phyloP scores from a whole-genome alignment of 2,113 vertebrate genomes.

The Nibea albiflora region DNA sequence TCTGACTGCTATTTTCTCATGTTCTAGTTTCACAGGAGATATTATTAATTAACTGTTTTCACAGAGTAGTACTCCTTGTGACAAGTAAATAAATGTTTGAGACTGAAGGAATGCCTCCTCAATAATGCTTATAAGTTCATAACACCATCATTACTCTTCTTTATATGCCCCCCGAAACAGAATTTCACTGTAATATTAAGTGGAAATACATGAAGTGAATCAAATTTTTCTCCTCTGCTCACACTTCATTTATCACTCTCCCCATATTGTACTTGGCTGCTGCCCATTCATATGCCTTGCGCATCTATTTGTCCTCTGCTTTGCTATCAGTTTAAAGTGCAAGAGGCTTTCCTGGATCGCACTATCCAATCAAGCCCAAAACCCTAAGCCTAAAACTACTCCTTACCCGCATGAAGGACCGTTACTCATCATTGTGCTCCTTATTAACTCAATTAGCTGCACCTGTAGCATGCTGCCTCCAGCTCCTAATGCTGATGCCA shows the following conservation, averaged over 20 bases:
- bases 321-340: not conserved
- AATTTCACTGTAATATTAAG: not conserved
- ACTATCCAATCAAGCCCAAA: conserved; percentile 18
- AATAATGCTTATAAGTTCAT: not conserved
- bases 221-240: not conserved
- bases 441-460: conserved; percentile 17
- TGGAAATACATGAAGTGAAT: not conserved
- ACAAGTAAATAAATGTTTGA: not conserved
- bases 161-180: not conserved
- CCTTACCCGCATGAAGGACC: not conserved
- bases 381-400: conserved; percentile 1
- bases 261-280: not conserved
- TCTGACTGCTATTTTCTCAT: not conserved
- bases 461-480: conserved; percentile 24
- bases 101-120: not conserved
- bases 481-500: conserved; percentile 7
- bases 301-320: not conserved
- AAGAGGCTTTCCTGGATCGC: conserved; percentile 6
- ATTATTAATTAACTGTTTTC: not conserved
- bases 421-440: not conserved
- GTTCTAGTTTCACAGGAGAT: not conserved
- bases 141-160: not conserved
- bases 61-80: not conserved
- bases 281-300: not conserved
- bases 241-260: not conserved